These are phyloP conservation scores for Cladopsammia gracilis DNA, from an alignment of 64 coral and sea anemone genomes.

Conservation along the genomic window DNA sequence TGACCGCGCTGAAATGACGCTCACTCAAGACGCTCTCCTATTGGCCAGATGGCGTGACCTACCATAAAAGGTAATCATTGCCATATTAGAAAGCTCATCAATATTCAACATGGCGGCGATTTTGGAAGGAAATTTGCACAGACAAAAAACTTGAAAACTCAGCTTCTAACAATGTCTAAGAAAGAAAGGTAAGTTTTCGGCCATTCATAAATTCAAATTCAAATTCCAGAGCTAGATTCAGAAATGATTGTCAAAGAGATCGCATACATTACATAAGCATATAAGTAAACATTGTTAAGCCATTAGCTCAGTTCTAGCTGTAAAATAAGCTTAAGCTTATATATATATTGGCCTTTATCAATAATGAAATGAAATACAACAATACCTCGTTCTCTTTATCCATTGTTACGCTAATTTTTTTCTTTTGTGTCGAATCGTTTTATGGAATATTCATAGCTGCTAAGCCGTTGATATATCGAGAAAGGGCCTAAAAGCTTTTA, in stretches of 20 bases:
- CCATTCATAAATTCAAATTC: background rate
- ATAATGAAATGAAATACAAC: no score
- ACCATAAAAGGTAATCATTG: constrained; percentile 47
- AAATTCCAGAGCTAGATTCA: no score
- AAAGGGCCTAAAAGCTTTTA: no score
- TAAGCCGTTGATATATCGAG: no score
- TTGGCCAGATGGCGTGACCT: background rate
- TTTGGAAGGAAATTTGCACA: no score
- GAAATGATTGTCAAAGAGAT: background rate
- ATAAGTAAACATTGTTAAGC: background rate
- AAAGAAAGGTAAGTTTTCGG: background rate
- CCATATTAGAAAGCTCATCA: constrained; percentile 54
- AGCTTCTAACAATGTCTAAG: background rate
- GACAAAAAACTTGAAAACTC: background rate
- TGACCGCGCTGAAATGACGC: constrained; percentile 22
- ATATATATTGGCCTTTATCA: no score
- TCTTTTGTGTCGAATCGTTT: no score
- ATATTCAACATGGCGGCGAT: constrained; percentile 72
- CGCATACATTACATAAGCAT: background rate
- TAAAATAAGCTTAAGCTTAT: background rate
- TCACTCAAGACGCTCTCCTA: background rate
- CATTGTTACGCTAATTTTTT: no score
- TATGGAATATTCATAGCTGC: no score
- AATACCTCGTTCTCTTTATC: no score
- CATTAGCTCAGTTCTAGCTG: no score